Evolutionary conservation across 2,888 invertebrate genomes (phyloP), one percentile per base, ranked within the genome.

Genomic region (Heliconius ismenius): DNA sequence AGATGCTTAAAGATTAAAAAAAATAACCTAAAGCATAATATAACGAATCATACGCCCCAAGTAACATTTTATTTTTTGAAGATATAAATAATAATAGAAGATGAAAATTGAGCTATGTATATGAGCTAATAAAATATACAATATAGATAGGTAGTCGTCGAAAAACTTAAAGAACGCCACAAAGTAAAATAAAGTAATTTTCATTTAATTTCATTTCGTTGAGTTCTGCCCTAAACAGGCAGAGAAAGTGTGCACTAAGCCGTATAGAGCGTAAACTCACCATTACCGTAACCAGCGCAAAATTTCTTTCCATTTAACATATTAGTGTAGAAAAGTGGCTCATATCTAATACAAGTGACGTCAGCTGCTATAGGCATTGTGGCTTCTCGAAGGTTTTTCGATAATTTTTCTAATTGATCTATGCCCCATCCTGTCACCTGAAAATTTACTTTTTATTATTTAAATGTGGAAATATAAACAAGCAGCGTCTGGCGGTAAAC

Each of bases 301-400:
- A 73, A 76, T n/a, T 39, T 76, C 43, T 72, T 76, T 1, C 70
- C 72, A 36, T 60, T 73, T 54, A 76, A 60, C 26, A 78, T 63
- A 62, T 75, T 78, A 24, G 65, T 73, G 49, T 78, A 78, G 54
- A 75, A 78, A 68, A 75, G 49, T 18, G 77, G 77, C n/a, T 78
- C 72, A 15, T 68, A 75, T 62, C 21, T 18, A 6, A 75, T 67
- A 67, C 77, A 78, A 10, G 60, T 67, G n/a, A 73, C 2, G n/a
- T 72, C 70, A 65, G 76, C 2, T 32, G 32, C 58, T n/a, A 76
- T 58, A 10, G 76, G 72, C 39, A 76, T 43, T 24, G 65, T 65
- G 28, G 76, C 76, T 43, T 72, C 72, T 15, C 39, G 65, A 43
- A 76, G 76, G 4, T 72, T 18, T 21, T 65, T 76, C 1, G 76